Conservation (phyloP, 2,113 vertebrate species). For the Chaetops frenatus region DNA sequence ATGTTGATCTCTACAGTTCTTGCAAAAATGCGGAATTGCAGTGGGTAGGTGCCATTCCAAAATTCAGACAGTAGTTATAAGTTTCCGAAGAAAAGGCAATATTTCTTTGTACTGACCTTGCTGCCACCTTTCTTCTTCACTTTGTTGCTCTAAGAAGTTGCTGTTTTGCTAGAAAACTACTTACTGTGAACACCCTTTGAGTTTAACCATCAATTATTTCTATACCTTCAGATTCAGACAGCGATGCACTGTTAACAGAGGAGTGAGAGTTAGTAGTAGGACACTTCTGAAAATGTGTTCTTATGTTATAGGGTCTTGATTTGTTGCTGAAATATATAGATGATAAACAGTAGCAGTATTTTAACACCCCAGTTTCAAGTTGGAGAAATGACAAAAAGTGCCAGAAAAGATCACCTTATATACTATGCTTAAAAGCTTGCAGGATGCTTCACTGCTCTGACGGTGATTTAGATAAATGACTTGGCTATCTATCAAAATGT, state of each 20-base stretch:
- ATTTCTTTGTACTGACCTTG: constrained; percentile 79
- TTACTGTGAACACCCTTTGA: constrained; percentile 75
- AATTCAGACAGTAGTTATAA: constrained; percentile 54
- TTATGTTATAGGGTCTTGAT: constrained; percentile 53
- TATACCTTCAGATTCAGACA: constrained; percentile 58
- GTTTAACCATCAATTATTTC: constrained; percentile 78
- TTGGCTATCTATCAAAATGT: constrained; percentile 78
- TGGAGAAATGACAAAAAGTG: constrained; percentile 70
- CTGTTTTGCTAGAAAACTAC: constrained; percentile 78
- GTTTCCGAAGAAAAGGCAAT: constrained; percentile 69
- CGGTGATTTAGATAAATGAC: constrained; percentile 86
- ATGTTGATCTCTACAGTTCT: constrained; percentile 12
- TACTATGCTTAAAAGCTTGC: constrained; percentile 54
- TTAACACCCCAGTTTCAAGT: constrained; percentile 48
- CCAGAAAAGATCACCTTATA: constrained; percentile 40
- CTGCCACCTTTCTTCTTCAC: constrained; percentile 74
- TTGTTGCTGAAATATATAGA: constrained; percentile 53
- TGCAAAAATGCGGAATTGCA: not conserved
- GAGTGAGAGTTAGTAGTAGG: constrained; percentile 40
- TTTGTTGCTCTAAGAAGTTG: constrained; percentile 79
- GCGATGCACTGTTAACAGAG: not conserved
- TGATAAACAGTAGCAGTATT: constrained; percentile 70
- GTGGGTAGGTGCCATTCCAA: constrained; percentile 7
- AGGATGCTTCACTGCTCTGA: constrained; percentile 73
- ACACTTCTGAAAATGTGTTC: constrained; percentile 25